phyloP scores from a whole-genome alignment of 2,113 vertebrate species.

The Symphodus melops region DNA sequence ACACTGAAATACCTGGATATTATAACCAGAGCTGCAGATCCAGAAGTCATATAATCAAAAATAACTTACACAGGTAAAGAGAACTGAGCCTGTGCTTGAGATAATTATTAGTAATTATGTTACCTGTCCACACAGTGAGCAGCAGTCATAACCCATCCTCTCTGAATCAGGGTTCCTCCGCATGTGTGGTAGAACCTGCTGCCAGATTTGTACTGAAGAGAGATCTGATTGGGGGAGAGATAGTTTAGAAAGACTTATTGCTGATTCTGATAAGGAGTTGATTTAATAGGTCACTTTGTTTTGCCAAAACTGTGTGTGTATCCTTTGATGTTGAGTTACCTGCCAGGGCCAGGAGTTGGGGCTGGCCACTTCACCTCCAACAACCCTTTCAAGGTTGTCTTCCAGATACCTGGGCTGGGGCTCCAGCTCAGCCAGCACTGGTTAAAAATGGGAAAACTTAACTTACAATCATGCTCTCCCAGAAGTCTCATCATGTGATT shows the following conservation, averaged over 20 bases:
- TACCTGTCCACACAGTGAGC: constrained; percentile 88
- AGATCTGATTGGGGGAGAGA: constrained; percentile 54
- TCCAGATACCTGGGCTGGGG: constrained; percentile 74
- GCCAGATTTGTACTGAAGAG: constrained; percentile 82
- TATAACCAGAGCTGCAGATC: constrained; percentile 1
- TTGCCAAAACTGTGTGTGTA: background rate
- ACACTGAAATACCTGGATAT: background rate
- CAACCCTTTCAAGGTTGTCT: constrained; percentile 74
- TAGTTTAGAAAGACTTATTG: background rate
- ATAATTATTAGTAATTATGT: constrained; percentile 25
- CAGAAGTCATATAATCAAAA: background rate
- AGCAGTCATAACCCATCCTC: constrained; percentile 90
- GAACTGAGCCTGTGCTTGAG: background rate
- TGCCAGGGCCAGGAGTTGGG: constrained; percentile 87
- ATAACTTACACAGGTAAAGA: background rate
- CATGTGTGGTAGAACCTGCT: constrained; percentile 86
- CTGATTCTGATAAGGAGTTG: no score
- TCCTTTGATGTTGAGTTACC: constrained; percentile 67
- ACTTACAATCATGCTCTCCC: constrained; percentile 6
- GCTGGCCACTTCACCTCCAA: constrained; percentile 82
- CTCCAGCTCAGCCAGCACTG: constrained; percentile 76
- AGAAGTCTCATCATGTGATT: background rate
- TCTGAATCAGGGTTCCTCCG: constrained; percentile 86
- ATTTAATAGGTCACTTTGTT: background rate
- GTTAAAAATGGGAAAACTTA: constrained; percentile 10